Evolutionary conservation across 2,797 vertebrate species (phyloP), one percentile per base, ranked within the genome.

Genomic region (Poecilia gillii): DNA sequence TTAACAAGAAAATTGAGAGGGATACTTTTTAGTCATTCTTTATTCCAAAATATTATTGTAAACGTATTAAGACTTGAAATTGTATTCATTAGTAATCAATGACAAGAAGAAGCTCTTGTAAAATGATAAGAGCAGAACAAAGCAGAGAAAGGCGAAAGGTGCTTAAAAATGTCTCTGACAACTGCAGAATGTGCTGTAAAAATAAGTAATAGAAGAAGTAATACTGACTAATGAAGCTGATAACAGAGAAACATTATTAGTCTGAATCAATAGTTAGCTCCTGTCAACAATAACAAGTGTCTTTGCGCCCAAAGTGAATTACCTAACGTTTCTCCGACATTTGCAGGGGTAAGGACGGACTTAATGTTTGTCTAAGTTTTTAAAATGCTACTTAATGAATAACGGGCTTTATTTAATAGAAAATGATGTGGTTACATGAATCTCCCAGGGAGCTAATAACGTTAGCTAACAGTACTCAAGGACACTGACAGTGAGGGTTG

Each of bases 381-480:
- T 45, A 39, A 31, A 16, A 62, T 51, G 12, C 39, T 39, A 8
- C 6, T 13, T 0, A 1, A 25, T 9, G 0, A n/a, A 8, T 2
- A 1, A 6, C 0, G 0, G 0, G 23, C 0, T 55, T 43, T 8
- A 11, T 3, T 16, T 6, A 57, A 9, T 3, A 16, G n/a, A 6
- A 5, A 31, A 5, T 55, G 16, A 39, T 4, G 14, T 31, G 41
- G 59, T 16, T 71, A 16, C 75, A 20, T 45, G 20, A 20, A 66
- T 33, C 12, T n/a, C 45, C 1, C 49, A 59, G 1, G 20, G 77
- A 43, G 91, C 88, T 90, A 90, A 45, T 62, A 73, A 16, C 33
- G 72, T 81, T 93, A 94, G 93, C 92, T 83, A 9, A 73, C 46
- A 87, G 80, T 25, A 93, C 43, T 95, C 94, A 95, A 95, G 94